Percentiles rank a stretch among this genome's conserved stretches.
phyloP scores from a whole-genome alignment of 1,140 invertebrate species.

The Grapholita molesta region DNA sequence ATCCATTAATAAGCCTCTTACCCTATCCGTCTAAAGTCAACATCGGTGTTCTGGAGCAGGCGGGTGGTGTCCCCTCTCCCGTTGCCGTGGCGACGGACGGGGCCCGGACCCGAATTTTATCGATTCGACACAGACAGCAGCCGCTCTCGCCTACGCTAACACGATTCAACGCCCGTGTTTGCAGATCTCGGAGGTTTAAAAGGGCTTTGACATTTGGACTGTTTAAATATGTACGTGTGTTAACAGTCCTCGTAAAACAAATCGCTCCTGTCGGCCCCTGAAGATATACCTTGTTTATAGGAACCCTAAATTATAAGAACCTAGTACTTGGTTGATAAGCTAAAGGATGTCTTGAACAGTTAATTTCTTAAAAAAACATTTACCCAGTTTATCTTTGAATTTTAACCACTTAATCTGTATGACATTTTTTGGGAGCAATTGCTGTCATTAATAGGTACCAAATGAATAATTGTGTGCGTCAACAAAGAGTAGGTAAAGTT shows the following conservation, averaged over 20 bases:
- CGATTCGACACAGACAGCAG: slow-evolving; percentile 74
- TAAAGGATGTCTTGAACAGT: too few relatives aligned
- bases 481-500: too few relatives aligned
- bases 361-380: too few relatives aligned
- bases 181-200: slow-evolving; percentile 67
- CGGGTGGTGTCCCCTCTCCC: slow-evolving; percentile 29
- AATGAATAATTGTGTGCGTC: too few relatives aligned
- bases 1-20: slow-evolving; percentile 77
- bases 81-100: slow-evolving; percentile 67
- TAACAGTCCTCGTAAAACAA: slow-evolving; percentile 33
- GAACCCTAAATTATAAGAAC: background rate
- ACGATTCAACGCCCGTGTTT: slow-evolving; percentile 71
- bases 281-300: background rate
- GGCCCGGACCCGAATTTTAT: slow-evolving; percentile 74
- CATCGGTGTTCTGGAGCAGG: slow-evolving; percentile 66
- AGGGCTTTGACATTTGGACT: slow-evolving; percentile 64
- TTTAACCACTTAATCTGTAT: too few relatives aligned
- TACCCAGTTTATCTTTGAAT: too few relatives aligned
- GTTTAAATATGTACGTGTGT: slow-evolving; percentile 37
- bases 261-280: slow-evolving; percentile 31
- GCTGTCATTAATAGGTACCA: too few relatives aligned
- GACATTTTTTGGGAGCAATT: too few relatives aligned
- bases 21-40: slow-evolving; percentile 76
- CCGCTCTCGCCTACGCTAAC: slow-evolving; percentile 64
- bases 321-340: too few relatives aligned